phyloP scores from a whole-genome alignment of 1,140 invertebrate genomes.

The Paralvinella palmiformis region DNA sequence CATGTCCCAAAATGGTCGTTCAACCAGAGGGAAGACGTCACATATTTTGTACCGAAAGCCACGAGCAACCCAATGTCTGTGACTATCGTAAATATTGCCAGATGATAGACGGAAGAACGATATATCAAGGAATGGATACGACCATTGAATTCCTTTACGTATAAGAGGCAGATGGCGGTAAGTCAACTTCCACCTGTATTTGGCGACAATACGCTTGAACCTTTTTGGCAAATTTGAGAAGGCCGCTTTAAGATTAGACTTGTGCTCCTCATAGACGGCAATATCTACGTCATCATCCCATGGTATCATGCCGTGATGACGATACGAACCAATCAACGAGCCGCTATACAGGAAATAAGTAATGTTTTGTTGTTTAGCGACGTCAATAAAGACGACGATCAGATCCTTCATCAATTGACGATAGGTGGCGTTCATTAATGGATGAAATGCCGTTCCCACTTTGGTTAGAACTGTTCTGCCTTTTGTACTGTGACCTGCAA shows the following conservation, averaged over 20 bases:
- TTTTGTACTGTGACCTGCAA: no score
- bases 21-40: neutral
- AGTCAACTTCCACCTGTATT: neutral
- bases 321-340: neutral
- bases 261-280: neutral
- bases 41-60: neutral
- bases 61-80: neutral
- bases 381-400: constrained; percentile 15
- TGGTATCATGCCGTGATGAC: neutral
- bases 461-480: no score
- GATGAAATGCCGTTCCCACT: no score
- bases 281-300: constrained; percentile 11
- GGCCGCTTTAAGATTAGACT: neutral
- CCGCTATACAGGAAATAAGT: constrained; percentile 3
- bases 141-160: neutral
- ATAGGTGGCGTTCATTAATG: no score
- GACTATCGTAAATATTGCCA: neutral
- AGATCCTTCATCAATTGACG: no score
- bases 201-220: neutral
- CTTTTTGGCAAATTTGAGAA: neutral
- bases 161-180: neutral
- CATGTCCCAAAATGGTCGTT: neutral
- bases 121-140: constrained; percentile 2
- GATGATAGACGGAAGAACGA: neutral
- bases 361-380: constrained; percentile 16